Conservation (phyloP, 2,888 invertebrate species). For the Euplexia lucipara region DNA sequence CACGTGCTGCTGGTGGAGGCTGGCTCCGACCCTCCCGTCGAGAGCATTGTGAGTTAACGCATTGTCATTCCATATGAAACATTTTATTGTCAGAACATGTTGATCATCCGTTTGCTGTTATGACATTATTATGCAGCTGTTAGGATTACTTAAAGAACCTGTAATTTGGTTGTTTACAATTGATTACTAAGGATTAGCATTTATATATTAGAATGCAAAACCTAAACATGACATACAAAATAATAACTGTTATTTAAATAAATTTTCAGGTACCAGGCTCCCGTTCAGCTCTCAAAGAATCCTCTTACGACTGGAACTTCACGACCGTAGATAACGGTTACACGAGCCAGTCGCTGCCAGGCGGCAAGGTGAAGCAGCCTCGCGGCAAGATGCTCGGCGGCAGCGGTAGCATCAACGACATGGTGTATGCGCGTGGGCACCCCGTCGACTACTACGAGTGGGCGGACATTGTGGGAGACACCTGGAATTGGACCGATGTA, state of each 20-base stretch:
- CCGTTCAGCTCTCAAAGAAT: constrained; percentile 68
- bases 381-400: constrained; percentile 84
- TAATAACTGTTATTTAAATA: too few species aligned
- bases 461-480: constrained; percentile 72
- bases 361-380: constrained; percentile 77
- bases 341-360: constrained; percentile 76
- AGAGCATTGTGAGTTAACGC: constrained; percentile 79
- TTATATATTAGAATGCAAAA: too few species aligned
- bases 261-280: constrained; percentile 79
- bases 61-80: too few species aligned
- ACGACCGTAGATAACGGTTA: constrained; percentile 75
- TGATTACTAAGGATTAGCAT: too few species aligned
- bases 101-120: too few species aligned
- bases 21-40: constrained; percentile 80
- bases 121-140: too few species aligned
- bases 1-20: constrained; percentile 83
- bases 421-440: constrained; percentile 84
- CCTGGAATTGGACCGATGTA: constrained; percentile 81
- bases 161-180: too few species aligned
- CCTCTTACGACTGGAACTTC: constrained; percentile 83
- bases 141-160: too few species aligned
- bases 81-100: too few species aligned
- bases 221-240: too few species aligned
- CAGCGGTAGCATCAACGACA: constrained; percentile 82
- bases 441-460: constrained; percentile 83